Evolutionary conservation across 2,113 vertebrate genomes (phyloP).

Genomic region (Paramisgurnus dabryanus): DNA sequence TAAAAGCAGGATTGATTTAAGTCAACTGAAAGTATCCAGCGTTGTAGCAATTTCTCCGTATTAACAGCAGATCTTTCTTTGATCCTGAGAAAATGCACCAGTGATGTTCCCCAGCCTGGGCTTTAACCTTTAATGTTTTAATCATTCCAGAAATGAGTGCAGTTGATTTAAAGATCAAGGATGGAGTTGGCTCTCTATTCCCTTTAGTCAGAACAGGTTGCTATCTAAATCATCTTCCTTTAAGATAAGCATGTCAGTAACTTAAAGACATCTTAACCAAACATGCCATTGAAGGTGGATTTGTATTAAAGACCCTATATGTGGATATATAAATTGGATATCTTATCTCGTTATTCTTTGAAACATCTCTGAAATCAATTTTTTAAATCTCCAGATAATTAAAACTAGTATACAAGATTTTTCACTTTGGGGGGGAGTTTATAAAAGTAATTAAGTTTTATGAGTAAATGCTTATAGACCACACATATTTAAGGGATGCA

Average conservation of each 20-base stretch:
- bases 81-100: constrained; percentile 36
- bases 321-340: constrained; percentile 28
- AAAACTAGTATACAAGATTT: too few species aligned
- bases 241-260: constrained; percentile 58
- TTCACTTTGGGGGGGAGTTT: too few species aligned
- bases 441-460: too few species aligned
- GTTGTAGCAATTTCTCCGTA: constrained; percentile 77
- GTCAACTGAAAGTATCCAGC: constrained; percentile 74
- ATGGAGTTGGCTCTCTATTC: neutral
- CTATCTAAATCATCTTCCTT: constrained; percentile 50
- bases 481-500: too few species aligned
- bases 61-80: constrained; percentile 61
- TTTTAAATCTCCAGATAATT: too few species aligned
- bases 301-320: neutral
- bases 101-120: constrained; percentile 40
- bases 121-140: constrained; percentile 55
- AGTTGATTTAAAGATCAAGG: constrained; percentile 64
- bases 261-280: constrained; percentile 56
- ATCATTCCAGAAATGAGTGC: constrained; percentile 62
- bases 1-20: constrained; percentile 57
- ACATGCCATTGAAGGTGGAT: constrained; percentile 20
- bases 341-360: constrained; percentile 9
- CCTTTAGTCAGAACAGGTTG: constrained; percentile 50
- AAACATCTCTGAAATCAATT: constrained; percentile 2
- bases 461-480: too few species aligned